Evolutionary conservation across 1,140 invertebrate species (phyloP), one percentile per base, ranked within the genome.

Genomic region (Capitella teleta): DNA sequence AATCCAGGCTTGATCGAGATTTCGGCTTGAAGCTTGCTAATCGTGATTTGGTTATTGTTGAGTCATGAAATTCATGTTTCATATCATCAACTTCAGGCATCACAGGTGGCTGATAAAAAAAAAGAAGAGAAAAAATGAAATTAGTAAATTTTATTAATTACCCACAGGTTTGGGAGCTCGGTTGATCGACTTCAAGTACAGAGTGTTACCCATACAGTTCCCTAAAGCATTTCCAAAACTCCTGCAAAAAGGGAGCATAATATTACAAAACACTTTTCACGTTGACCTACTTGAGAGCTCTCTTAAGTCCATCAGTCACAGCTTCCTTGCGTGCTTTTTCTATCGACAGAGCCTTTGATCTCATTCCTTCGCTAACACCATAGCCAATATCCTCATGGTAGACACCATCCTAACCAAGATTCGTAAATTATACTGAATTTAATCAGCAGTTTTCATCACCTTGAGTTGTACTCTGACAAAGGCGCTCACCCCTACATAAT

Each of bases 321-420:
- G 74, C 70, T 57, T 76, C 74, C 60, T 74, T 75, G 25, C 70
- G 61, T 6, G 74, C 73, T 48, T 75, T 75, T 52, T 74, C 73
- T 28, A 74, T 57, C 14, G 70, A 68, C 30, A 74, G 54, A n/a
- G 70, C 71, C 49, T 74, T 74, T 5, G 71, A 74, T 50, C 61
- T 69, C 68, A 76, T 71, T 40, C 74, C 74, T 59, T 76, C 74
- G 60, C 70, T 73, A 0, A 74, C 70, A 14, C 74, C 74, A 67
- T 76, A 76, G 14, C 74, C 74, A 45, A 76, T 67, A 57, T 76
- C 74, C 59, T 76, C 74, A 63, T 76, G 74, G 45, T 62, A 74
- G 19, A 67, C 61, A 44, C 74, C 74, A 66, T 75, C 73, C 66
- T 70, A 26, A 47, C 30, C 26, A 40, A 8, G 26, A 26, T 21